These are phyloP conservation scores for Heterodera carotae DNA, from an alignment of 1,140 invertebrate genomes.

Conservation along the genomic window DNA sequence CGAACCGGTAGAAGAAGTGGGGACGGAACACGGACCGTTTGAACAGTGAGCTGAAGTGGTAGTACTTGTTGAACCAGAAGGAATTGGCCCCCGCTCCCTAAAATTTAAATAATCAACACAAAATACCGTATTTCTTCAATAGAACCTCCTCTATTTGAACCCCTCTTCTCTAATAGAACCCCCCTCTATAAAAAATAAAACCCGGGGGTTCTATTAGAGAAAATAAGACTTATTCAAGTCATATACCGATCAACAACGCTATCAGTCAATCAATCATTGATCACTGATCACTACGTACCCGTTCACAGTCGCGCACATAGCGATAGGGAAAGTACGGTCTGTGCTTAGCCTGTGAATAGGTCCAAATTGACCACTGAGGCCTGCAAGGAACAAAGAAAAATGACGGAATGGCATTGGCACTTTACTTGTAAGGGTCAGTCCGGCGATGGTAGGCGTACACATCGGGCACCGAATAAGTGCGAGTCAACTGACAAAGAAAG, in stretches of 20 bases:
- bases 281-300: not conserved
- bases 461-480: conserved; percentile 39
- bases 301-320: conserved; percentile 22
- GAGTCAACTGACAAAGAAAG: conserved; percentile 24
- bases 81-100: conserved; percentile 25
- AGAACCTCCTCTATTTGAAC: too few relatives aligned
- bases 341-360: conserved; percentile 9
- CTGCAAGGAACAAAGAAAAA: not conserved
- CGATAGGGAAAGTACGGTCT: conserved; percentile 25
- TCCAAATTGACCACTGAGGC: conserved; percentile 21
- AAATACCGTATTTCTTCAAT: too few relatives aligned
- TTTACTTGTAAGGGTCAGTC: conserved; percentile 37
- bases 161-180: too few relatives aligned
- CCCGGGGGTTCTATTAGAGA: too few relatives aligned
- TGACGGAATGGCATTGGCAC: not conserved
- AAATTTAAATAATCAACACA: too few relatives aligned
- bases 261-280: too few relatives aligned
- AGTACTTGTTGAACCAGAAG: conserved; percentile 29
- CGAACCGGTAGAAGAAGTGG: conserved; percentile 28
- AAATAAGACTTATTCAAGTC: not conserved
- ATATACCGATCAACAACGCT: not conserved
- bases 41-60: conserved; percentile 17
- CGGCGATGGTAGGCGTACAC: conserved; percentile 31
- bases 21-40: conserved; percentile 25
- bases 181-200: too few relatives aligned